Conservation (phyloP, 2,888 invertebrate species). For the Mylabris sibirica region DNA sequence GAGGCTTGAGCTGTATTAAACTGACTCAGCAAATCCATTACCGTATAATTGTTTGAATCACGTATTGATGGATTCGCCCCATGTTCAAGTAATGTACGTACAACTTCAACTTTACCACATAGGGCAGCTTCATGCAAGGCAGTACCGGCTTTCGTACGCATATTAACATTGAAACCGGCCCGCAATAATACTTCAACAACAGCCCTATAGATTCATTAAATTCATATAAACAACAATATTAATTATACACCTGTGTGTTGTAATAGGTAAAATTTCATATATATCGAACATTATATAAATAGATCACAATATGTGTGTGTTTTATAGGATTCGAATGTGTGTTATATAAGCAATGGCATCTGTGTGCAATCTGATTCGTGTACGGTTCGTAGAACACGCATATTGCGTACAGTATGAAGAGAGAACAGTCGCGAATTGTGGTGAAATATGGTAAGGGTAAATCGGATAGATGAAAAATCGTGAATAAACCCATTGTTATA, state of each 20-base stretch:
- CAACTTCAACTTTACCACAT: constrained; percentile 89
- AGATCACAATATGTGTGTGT: not conserved
- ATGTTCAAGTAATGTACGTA: constrained; percentile 78
- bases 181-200: constrained; percentile 84
- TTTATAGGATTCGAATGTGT: not conserved
- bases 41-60: constrained; percentile 83
- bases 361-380: constrained; percentile 50
- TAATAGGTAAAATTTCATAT: too few relatives aligned
- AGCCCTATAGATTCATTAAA: constrained; percentile 63
- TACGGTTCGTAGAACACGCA: constrained; percentile 47
- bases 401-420: constrained; percentile 43
- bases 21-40: constrained; percentile 84
- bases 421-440: constrained; percentile 25
- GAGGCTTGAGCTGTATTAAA: constrained; percentile 86
- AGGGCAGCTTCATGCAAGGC: constrained; percentile 94
- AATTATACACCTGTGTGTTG: not conserved
- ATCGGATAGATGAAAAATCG: not conserved
- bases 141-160: constrained; percentile 84
- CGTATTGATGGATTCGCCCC: constrained; percentile 83
- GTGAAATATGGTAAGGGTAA: constrained; percentile 5
- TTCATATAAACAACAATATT: constrained; percentile 22
- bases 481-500: not conserved
- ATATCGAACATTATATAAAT: not conserved
- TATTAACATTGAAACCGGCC: constrained; percentile 88
- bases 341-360: constrained; percentile 43